Evolutionary conservation across 2,888 invertebrate genomes (phyloP).

Genomic region (Synanthedon tipuliformis): DNA sequence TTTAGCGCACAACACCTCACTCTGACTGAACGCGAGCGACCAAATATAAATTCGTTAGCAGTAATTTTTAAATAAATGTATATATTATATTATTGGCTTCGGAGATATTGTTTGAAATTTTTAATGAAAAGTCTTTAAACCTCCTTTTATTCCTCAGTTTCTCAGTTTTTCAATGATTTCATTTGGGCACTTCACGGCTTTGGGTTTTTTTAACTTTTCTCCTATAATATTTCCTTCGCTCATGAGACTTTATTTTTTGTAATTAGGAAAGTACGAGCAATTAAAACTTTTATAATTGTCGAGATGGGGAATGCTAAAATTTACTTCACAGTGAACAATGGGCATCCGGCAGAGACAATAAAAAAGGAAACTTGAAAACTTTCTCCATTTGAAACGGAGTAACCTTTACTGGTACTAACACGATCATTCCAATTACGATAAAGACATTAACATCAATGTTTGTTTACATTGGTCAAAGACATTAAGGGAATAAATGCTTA

Average conservation of each 20-base stretch:
- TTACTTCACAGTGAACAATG: conserved; percentile 61
- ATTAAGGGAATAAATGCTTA: conserved; percentile 16
- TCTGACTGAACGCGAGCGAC: too few species aligned
- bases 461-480: too few species aligned
- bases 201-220: conserved; percentile 12
- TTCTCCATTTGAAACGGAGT: conserved; percentile 51
- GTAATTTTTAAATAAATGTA: too few species aligned
- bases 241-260: conserved; percentile 62
- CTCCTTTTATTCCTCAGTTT: too few species aligned
- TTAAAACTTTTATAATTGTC: conserved; percentile 69
- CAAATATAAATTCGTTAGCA: too few species aligned
- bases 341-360: conserved; percentile 53
- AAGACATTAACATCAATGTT: too few species aligned
- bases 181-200: conserved; percentile 12
- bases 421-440: background rate
- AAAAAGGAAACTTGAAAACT: conserved; percentile 56
- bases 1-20: too few species aligned
- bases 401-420: conserved; percentile 13
- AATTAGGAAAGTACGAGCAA: conserved; percentile 66
- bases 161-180: too few species aligned
- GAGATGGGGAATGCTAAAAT: conserved; percentile 54
- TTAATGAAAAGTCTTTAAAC: too few species aligned
- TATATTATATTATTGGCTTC: too few species aligned
- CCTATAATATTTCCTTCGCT: conserved; percentile 38
- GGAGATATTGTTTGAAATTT: too few species aligned